Base-by-base conservation (phyloP, 1,140 invertebrate genomes). In the Drosophila sp. region DNA sequence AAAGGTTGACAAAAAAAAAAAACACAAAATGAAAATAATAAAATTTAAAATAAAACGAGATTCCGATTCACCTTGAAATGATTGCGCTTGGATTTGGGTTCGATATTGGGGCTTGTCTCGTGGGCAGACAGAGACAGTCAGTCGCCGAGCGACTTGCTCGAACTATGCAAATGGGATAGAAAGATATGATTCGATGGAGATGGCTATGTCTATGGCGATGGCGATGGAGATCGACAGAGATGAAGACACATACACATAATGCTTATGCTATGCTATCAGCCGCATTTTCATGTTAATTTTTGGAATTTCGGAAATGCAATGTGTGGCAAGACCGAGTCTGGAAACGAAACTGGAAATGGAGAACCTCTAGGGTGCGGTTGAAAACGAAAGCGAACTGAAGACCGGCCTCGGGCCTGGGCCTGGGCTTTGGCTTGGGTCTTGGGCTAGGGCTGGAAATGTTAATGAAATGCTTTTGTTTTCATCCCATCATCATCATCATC, bases 281-380 rank as follows among this genome's bases (percentile, higher is more conserved):
- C 47, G 60, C 75, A 87, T 86, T 86, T 87, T 87, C 65, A 86
- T 86, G 82, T 76, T 87, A 86, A 86, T 87, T 72, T 85, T 76
- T 83, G 82, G 82, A 86, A 86, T 86, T 87, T 86, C 69, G 82
- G 82, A 86, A 87, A 86, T 86, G 82, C 83, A 82, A 69, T 81
- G 40, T 63, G 57, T 60, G 50, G 33, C 56, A 65, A 64, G 56
- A 57, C 17, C 17, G 17, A 17, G 17, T 17, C 35, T 58, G 32
- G 44, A 58, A 58, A 57, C 47, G 30, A 62, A 61, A 35, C 70
- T 63, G 76, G 60, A 71, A 75, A 70, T 57, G 62, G 54, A 66
- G 60, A 72, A 68, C 65, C 17, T 64, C n/a, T 38, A 62, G 29
- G 63, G 44, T 50, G 40, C 41, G 38, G 27, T 58, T 58, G 56